Base-by-base conservation (phyloP, 2,888 invertebrate species). In the Epinotia ramella region DNA sequence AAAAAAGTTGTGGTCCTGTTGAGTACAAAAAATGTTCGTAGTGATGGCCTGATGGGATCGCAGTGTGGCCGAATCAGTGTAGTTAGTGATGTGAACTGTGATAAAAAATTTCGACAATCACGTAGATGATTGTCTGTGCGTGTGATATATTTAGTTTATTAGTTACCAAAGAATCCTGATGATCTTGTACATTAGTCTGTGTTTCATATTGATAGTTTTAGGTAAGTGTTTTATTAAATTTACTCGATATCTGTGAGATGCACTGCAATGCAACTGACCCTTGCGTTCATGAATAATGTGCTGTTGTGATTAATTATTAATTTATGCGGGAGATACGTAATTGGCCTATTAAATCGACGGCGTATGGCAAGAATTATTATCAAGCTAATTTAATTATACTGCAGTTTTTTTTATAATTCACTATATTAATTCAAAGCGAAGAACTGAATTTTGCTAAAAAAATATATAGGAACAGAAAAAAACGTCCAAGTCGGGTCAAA, bases 191-290 rank as follows among this genome's bases (percentile, higher is more conserved):
- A 94, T 94, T 92, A 93, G 91, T 91, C 91, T 94, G 92, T 94
- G 94, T 93, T 94, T 94, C 90, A 94, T 94, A 94, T 90, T 94
- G 91, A 93, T 94, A 94, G 94, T 94, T 89, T 93, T 94, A 94
- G 94, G 94, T 94, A 82, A 94, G 94, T 94, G 83, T 33, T 70
- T 69, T 40, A 80, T 77, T 78, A 76, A 80, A 78, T 73, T 81
- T 81, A 77, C 78, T 64, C 79, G 79, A 84, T 89, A 89, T 90
- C 87, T 81, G 60, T 77, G 80, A 84, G 85, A 87, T 88, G 87
- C 88, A 90, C 88, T 82, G 79, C 78, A 81, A 73, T 82, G 79
- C 78, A 81, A 73, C 77, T 78, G 78, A 76, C 83, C 86, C 87
- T 87, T 84, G 82, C 84, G 81, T 84, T 77, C 78, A 77, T 83